Evolutionary conservation across 2,113 vertebrate species (phyloP).

Genomic region (Paralichthys olivaceus): DNA sequence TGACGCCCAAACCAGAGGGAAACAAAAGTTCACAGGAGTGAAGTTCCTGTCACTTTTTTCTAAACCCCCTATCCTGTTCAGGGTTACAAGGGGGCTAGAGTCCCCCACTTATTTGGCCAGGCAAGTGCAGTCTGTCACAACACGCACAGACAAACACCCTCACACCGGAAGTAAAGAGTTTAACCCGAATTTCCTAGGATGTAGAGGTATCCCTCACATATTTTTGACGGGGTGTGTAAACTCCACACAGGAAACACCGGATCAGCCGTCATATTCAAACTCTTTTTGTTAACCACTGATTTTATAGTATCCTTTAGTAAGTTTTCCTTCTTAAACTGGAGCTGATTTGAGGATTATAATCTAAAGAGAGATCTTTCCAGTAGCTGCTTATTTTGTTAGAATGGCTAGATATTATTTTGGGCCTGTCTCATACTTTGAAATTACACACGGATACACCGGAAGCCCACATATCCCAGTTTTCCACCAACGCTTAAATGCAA

Average conservation of each 20-base stretch:
- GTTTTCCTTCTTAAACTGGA: not conserved
- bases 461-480: not conserved
- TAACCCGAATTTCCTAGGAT: not conserved
- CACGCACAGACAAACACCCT: not conserved
- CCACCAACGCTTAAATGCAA: not conserved
- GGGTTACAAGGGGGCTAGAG: not conserved
- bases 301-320: not conserved
- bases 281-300: not conserved
- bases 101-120: too few relatives aligned
- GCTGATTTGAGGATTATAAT: constrained; percentile 8
- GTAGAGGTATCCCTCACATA: not conserved
- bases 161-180: not conserved
- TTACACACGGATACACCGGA: not conserved
- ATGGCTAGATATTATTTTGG: constrained; percentile 1
- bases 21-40: constrained; percentile 34
- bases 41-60: constrained; percentile 28
- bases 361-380: constrained; percentile 1
- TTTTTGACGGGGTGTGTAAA: not conserved
- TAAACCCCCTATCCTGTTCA: constrained; percentile 20
- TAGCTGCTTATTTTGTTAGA: not conserved
- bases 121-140: too few relatives aligned
- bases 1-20: constrained; percentile 18
- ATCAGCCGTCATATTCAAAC: not conserved
- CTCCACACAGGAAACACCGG: not conserved
- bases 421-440: not conserved